These are phyloP conservation scores for Ariolimax columbianus DNA, from an alignment of 2,888 invertebrate species.

Conservation along the genomic window DNA sequence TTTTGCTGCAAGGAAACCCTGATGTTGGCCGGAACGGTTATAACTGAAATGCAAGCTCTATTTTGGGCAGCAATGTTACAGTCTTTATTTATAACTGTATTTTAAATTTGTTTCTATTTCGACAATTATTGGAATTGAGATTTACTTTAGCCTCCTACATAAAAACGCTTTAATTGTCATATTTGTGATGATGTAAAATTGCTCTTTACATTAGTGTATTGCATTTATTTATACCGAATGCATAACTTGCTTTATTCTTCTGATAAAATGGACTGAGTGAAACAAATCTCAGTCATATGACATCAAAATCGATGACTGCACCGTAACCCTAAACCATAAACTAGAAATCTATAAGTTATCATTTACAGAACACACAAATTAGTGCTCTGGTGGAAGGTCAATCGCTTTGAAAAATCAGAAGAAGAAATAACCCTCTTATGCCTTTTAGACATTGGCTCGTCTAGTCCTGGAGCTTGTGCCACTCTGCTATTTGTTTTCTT, in stretches of 20 bases:
- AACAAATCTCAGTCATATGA: not conserved
- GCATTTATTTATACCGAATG: too few relatives aligned
- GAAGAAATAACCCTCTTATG: not conserved
- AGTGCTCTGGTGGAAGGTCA: not conserved
- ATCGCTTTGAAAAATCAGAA: not conserved
- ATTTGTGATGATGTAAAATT: too few relatives aligned
- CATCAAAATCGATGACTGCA: not conserved
- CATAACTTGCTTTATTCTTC: not conserved
- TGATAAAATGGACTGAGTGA: not conserved
- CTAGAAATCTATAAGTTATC: not conserved
- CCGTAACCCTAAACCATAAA: not conserved
- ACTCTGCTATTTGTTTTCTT: constrained; percentile 98
- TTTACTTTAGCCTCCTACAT: too few relatives aligned
- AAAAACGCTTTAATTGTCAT: too few relatives aligned
- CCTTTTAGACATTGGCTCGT: not conserved
- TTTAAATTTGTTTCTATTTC: too few relatives aligned
- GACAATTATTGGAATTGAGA: too few relatives aligned
- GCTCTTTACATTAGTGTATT: too few relatives aligned
- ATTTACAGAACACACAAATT: not conserved
- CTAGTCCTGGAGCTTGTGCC: constrained; percentile 91
- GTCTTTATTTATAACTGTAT: too few relatives aligned
- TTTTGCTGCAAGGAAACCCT: too few relatives aligned
- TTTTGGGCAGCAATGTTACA: too few relatives aligned
- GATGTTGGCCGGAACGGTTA: too few relatives aligned
- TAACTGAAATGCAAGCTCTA: too few relatives aligned